phyloP scores from a whole-genome alignment of 2,888 invertebrate genomes.

The Cheilosia variabilis region DNA sequence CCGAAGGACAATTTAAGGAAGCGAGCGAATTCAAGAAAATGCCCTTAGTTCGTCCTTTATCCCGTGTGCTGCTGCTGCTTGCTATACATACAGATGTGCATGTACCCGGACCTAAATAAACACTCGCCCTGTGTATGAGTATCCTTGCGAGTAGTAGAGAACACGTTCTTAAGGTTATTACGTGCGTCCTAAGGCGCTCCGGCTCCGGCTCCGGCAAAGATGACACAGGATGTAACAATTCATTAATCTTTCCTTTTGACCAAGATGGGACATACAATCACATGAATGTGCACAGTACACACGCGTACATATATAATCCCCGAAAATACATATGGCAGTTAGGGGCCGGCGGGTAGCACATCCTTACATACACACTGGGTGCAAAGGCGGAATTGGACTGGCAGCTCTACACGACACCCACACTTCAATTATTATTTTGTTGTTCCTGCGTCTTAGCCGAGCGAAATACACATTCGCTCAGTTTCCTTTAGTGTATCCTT shows the following conservation, averaged over 20 bases:
- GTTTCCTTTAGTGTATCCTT: constrained; percentile 56
- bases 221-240: constrained; percentile 72
- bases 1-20: constrained; percentile 64
- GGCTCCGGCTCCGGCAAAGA: constrained; percentile 51
- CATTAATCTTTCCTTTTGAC: constrained; percentile 73
- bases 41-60: constrained; percentile 67
- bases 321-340: constrained; percentile 31
- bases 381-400: constrained; percentile 46
- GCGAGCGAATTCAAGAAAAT: constrained; percentile 59
- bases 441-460: constrained; percentile 8
- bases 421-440: constrained; percentile 71
- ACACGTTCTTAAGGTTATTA: constrained; percentile 73
- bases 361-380: constrained; percentile 20
- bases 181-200: constrained; percentile 61
- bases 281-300: constrained; percentile 8
- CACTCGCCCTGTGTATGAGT: constrained; percentile 32
- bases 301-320: constrained; percentile 26
- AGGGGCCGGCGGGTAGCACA: constrained; percentile 7
- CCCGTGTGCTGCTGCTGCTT: background rate
- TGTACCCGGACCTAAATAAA: constrained; percentile 62
- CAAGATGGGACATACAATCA: constrained; percentile 54
- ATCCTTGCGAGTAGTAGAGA: constrained; percentile 29
- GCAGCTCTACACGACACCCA: constrained; percentile 54
- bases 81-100: constrained; percentile 11
- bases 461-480: background rate